Percentiles rank a stretch among this genome's conserved stretches.
These are phyloP conservation scores for Pseudochirops corinnae DNA, from an alignment of 2,797 vertebrate genomes.

Conservation along the genomic window DNA sequence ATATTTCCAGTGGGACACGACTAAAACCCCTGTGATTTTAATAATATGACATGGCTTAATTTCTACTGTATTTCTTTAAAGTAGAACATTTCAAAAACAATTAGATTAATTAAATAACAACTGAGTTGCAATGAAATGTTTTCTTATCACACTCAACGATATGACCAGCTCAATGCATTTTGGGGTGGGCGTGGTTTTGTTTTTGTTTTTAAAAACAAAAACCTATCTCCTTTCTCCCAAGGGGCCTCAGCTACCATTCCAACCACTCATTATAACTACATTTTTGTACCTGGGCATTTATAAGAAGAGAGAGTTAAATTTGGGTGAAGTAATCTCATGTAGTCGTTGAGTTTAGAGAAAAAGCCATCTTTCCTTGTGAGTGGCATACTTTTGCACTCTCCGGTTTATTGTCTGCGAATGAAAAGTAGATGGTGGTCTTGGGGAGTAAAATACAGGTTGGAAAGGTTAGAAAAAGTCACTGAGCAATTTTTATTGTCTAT, in stretches of 20 bases:
- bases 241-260: constrained; percentile 32
- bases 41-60: constrained; percentile 75
- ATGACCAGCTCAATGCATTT: constrained; percentile 67
- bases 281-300: constrained; percentile 55
- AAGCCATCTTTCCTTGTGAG: constrained; percentile 69
- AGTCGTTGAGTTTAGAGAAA: constrained; percentile 58
- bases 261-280: constrained; percentile 49
- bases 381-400: constrained; percentile 70
- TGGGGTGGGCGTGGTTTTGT: background rate
- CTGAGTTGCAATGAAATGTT: constrained; percentile 70
- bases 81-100: constrained; percentile 75
- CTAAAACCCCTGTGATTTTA: constrained; percentile 79
- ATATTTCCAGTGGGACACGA: constrained; percentile 77
- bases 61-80: constrained; percentile 78
- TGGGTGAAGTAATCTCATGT: constrained; percentile 23
- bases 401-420: constrained; percentile 76
- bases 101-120: constrained; percentile 82
- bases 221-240: constrained; percentile 7
- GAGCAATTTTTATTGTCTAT: constrained; percentile 84
- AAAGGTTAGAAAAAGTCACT: constrained; percentile 85
- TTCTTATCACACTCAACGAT: constrained; percentile 73
- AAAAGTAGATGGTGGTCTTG: constrained; percentile 78
- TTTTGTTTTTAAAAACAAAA: constrained; percentile 30
- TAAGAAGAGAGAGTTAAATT: constrained; percentile 51
- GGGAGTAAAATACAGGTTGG: constrained; percentile 86